These are phyloP conservation scores for Marronus borbonicus DNA, from an alignment of 2,888 invertebrate species.

Conservation along the genomic window DNA sequence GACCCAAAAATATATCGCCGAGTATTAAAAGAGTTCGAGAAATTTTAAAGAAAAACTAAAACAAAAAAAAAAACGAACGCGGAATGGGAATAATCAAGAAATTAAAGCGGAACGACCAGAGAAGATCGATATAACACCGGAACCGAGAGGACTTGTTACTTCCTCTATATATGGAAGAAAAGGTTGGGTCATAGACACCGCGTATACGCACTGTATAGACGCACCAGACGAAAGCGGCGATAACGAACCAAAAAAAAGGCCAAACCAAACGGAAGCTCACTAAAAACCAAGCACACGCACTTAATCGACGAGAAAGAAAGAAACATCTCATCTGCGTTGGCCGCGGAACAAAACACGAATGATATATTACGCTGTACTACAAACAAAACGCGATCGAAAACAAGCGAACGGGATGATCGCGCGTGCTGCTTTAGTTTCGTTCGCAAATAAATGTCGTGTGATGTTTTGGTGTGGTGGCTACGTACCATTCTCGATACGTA, in stretches of 20 bases:
- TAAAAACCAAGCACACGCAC: too few relatives aligned
- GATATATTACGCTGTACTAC: neutral
- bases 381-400: conserved; percentile 9
- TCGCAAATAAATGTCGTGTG: conserved; percentile 1
- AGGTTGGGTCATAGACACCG: conserved; percentile 23
- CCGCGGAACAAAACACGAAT: conserved; percentile 21
- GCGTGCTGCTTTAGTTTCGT: neutral
- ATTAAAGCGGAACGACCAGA: too few relatives aligned
- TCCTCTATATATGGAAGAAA: conserved; percentile 3
- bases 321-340: conserved; percentile 1
- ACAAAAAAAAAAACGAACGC: too few relatives aligned
- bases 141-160: conserved; percentile 27
- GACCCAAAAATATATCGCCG: too few relatives aligned
- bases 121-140: conserved; percentile 30
- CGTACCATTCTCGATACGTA: conserved; percentile 67
- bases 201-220: too few relatives aligned
- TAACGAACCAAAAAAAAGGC: too few relatives aligned
- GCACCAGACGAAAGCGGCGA: too few relatives aligned
- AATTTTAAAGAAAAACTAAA: too few relatives aligned
- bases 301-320: neutral
- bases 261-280: too few relatives aligned
- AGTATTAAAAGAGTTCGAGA: too few relatives aligned
- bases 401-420: conserved; percentile 4
- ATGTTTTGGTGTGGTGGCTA: conserved; percentile 31
- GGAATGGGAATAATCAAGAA: too few relatives aligned